Percentiles rank a stretch among this genome's conserved stretches.
Conservation (phyloP, 2,888 invertebrate genomes). For the Phortica okadai region DNA sequence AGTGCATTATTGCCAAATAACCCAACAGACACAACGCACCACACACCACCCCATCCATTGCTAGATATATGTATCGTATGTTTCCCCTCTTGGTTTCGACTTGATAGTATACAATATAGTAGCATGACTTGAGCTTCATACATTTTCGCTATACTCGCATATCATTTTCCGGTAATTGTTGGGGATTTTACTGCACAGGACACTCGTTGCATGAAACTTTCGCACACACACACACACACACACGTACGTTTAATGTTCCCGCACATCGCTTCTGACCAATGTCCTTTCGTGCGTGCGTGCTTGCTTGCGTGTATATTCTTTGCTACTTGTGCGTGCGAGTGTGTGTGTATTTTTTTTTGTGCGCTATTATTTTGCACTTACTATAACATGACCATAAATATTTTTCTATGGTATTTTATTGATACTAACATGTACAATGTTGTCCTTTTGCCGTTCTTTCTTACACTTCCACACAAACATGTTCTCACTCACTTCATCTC, state of each 20-base stretch:
- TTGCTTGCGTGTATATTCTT: background rate
- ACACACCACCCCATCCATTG: background rate
- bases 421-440: constrained; percentile 34
- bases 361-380: constrained; percentile 69
- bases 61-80: background rate
- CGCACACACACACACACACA: background rate
- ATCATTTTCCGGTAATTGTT: constrained; percentile 63
- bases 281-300: background rate
- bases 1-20: constrained; percentile 63
- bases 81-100: background rate
- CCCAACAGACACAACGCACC: background rate
- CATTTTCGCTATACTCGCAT: constrained; percentile 30
- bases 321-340: constrained; percentile 44
- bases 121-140: background rate
- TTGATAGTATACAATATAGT: background rate
- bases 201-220: background rate
- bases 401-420: constrained; percentile 53
- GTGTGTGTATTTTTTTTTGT: constrained; percentile 23
- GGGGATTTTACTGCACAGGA: constrained; percentile 33
- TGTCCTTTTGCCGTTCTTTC: constrained; percentile 4
- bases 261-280: background rate
- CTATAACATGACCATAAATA: constrained; percentile 70
- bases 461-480: too few relatives aligned
- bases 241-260: background rate
- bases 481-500: too few relatives aligned